Conservation (phyloP, 2,797 vertebrate species). For the Balearica regulorum region DNA sequence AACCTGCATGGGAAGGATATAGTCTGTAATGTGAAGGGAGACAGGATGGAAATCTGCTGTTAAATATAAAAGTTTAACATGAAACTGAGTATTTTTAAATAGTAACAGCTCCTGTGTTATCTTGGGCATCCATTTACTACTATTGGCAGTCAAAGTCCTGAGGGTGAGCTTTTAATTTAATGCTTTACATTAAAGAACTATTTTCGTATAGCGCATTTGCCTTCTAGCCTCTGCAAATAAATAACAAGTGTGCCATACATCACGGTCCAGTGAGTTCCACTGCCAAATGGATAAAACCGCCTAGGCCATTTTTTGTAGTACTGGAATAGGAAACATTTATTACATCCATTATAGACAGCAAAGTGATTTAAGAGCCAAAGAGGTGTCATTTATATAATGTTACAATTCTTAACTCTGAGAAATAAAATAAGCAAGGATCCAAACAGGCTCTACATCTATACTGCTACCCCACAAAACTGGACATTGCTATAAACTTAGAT, state of each 20-base stretch:
- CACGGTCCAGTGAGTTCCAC: neutral
- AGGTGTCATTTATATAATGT: conserved; percentile 11
- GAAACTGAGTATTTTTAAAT: conserved; percentile 26
- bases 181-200: conserved; percentile 64
- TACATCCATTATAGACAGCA: conserved; percentile 30
- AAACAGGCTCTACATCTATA: neutral
- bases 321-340: conserved; percentile 33
- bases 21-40: neutral
- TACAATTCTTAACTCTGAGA: neutral
- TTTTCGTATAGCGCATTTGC: conserved; percentile 55
- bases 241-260: conserved; percentile 43
- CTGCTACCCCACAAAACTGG: neutral
- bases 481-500: neutral
- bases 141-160: conserved; percentile 58
- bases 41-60: neutral
- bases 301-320: neutral
- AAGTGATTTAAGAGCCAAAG: conserved; percentile 42
- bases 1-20: neutral
- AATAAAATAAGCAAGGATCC: conserved; percentile 14
- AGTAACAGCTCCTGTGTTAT: conserved; percentile 17
- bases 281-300: conserved; percentile 1
- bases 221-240: conserved; percentile 67
- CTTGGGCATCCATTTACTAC: conserved; percentile 49
- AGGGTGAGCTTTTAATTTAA: conserved; percentile 70
- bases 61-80: conserved; percentile 7